Evolutionary conservation across 2,888 invertebrate species (phyloP).

Genomic region (Syrista parreyssii): DNA sequence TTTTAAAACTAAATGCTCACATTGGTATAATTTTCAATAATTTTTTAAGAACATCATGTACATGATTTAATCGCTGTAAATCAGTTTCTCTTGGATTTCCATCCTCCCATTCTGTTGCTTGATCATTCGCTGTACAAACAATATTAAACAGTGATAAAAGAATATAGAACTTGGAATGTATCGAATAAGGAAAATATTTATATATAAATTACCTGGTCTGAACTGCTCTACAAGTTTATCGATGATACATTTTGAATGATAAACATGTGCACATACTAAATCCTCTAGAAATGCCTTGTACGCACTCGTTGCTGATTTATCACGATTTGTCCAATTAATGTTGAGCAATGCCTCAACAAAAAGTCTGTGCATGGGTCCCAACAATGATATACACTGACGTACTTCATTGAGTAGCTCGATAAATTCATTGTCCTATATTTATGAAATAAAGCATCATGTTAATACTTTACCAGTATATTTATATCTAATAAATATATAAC

Average conservation of each 20-base stretch:
- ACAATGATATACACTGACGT: conserved; percentile 70
- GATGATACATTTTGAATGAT: conserved; percentile 73
- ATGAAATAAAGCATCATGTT: conserved; percentile 5
- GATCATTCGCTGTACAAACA: conserved; percentile 59
- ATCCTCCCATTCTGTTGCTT: conserved; percentile 71
- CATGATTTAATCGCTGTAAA: conserved; percentile 71
- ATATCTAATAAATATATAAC: conserved; percentile 3
- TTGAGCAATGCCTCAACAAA: conserved; percentile 73
- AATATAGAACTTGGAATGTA: conserved; percentile 3
- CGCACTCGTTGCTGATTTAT: conserved; percentile 67
- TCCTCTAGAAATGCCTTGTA: conserved; percentile 76
- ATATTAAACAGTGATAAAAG: conserved; percentile 17
- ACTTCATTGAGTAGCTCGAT: conserved; percentile 70
- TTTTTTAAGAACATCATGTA: conserved; percentile 71
- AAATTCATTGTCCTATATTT: conserved; percentile 70
- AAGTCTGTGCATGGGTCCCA: conserved; percentile 70
- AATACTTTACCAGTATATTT: conserved; percentile 9
- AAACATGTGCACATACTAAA: conserved; percentile 76
- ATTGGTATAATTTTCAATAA: conserved; percentile 71
- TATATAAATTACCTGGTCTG: conserved; percentile 67
- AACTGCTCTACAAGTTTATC: conserved; percentile 73
- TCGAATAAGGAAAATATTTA: background rate
- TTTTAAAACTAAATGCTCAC: conserved; percentile 62
- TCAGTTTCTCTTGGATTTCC: conserved; percentile 71
- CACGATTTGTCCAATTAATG: conserved; percentile 71